Percentiles rank a stretch among this genome's conserved stretches.
phyloP scores from a whole-genome alignment of 1,140 invertebrate species.

The Lanistes nyassanus region DNA sequence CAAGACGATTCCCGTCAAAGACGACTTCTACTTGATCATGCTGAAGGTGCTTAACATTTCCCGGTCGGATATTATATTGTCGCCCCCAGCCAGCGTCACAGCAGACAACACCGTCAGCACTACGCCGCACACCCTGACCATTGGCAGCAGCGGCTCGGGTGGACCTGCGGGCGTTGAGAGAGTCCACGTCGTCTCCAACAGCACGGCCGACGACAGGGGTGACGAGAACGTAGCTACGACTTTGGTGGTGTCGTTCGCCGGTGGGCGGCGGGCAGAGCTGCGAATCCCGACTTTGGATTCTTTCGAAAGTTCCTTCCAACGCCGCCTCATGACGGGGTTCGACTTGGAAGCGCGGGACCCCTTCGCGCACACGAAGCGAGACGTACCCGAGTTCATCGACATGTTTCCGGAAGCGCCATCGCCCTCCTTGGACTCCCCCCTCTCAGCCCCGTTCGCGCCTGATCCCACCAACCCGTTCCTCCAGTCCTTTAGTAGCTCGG shows the following conservation, averaged over 20 bases:
- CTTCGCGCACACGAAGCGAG: conserved; percentile 4
- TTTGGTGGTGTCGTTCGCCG: background rate
- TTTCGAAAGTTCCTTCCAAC: conserved; percentile 9
- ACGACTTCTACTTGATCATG: conserved; percentile 19
- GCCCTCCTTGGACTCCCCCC: background rate
- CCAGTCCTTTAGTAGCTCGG: conserved; percentile 5
- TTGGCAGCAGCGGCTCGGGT: background rate
- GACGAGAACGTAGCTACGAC: background rate
- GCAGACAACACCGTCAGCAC: background rate
- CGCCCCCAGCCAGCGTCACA: background rate
- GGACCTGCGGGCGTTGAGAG: too few species aligned
- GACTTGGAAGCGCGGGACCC: conserved; percentile 5
- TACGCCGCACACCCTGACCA: background rate
- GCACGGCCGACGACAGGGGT: background rate
- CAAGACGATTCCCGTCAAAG: background rate
- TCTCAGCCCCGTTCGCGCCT: background rate
- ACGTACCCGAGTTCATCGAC: conserved; percentile 13
- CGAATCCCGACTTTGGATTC: conserved; percentile 1
- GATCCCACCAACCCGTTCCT: conserved; percentile 1
- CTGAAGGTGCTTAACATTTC: conserved; percentile 19
- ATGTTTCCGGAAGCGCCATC: conserved; percentile 11
- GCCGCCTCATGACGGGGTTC: conserved; percentile 12
- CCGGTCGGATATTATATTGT: background rate
- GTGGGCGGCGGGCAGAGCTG: conserved; percentile 1
- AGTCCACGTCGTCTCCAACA: background rate